Conservation (phyloP, 2,113 vertebrate species). For the Colossoma macropomum region DNA sequence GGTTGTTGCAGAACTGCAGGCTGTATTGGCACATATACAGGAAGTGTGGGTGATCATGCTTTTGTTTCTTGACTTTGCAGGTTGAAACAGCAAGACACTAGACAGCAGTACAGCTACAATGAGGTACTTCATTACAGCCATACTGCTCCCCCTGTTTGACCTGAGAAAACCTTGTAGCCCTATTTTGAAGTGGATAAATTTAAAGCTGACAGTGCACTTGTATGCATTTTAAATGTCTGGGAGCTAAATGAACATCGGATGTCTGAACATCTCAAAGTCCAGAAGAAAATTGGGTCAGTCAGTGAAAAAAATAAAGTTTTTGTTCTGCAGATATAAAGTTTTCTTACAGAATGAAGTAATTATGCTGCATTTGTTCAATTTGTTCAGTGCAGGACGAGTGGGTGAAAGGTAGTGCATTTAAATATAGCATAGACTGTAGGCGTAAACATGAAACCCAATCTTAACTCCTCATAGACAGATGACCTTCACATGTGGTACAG, state of each 20-base stretch:
- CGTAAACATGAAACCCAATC: conserved; percentile 60
- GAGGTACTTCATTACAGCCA: conserved; percentile 71
- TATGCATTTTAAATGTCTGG: not conserved
- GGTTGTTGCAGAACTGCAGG: not conserved
- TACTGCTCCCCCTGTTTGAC: not conserved
- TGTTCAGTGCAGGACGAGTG: not conserved
- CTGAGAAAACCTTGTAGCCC: not conserved
- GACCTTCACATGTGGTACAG: conserved; percentile 60
- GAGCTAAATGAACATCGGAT: not conserved
- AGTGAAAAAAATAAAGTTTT: too few species aligned
- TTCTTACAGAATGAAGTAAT: not conserved
- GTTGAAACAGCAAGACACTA: conserved; percentile 81
- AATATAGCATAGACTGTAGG: conserved; percentile 57
- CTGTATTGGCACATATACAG: not conserved
- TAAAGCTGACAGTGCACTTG: not conserved
- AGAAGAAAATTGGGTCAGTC: too few species aligned
- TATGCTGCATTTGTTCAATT: conserved; percentile 23
- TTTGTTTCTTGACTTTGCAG: conserved; percentile 58
- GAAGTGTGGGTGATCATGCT: conserved; percentile 17
- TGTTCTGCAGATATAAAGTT: too few species aligned
- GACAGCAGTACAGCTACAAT: conserved; percentile 84
- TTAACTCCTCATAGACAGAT: conserved; percentile 56
- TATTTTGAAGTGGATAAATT: not conserved
- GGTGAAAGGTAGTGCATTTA: conserved; percentile 46
- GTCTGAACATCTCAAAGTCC: too few species aligned